Conservation (phyloP, 2,113 vertebrate genomes). For the Taxidea taxus region DNA sequence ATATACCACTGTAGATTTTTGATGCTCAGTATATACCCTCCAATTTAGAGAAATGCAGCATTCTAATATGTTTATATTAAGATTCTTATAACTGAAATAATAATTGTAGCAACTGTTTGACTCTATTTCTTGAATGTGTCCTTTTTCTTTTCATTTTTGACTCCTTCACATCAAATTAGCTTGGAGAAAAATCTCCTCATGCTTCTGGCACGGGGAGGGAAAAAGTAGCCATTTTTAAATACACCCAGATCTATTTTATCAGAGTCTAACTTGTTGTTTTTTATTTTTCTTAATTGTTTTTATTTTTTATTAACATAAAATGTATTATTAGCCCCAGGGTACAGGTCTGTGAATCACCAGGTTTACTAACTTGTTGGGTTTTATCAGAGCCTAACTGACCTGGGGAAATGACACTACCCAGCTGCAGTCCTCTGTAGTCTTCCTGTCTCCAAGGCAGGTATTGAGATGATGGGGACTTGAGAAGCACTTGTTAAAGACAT, state of each 20-base stretch:
- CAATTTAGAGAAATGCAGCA: background rate
- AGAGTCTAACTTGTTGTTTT: background rate
- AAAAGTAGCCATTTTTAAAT: background rate
- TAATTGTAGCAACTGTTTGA: background rate
- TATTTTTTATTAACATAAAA: too few relatives aligned
- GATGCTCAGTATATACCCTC: background rate
- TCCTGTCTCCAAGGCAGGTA: background rate
- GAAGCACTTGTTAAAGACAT: background rate
- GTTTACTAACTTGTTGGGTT: background rate
- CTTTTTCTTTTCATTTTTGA: background rate
- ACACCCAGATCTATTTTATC: background rate
- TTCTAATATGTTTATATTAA: background rate
- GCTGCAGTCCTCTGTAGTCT: background rate
- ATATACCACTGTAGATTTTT: background rate
- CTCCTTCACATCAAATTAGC: background rate
- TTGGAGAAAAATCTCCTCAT: background rate
- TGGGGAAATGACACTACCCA: background rate
- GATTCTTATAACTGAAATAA: background rate
- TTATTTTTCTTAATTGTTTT: too few relatives aligned
- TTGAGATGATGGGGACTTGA: background rate
- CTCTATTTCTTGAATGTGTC: background rate
- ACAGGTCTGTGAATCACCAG: too few relatives aligned
- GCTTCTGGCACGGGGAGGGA: background rate
- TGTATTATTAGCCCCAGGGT: too few relatives aligned
- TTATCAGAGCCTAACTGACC: background rate